Evolutionary conservation across 2,888 invertebrate genomes (phyloP), one percentile per base, ranked within the genome.

Genomic region (Nezara viridula): DNA sequence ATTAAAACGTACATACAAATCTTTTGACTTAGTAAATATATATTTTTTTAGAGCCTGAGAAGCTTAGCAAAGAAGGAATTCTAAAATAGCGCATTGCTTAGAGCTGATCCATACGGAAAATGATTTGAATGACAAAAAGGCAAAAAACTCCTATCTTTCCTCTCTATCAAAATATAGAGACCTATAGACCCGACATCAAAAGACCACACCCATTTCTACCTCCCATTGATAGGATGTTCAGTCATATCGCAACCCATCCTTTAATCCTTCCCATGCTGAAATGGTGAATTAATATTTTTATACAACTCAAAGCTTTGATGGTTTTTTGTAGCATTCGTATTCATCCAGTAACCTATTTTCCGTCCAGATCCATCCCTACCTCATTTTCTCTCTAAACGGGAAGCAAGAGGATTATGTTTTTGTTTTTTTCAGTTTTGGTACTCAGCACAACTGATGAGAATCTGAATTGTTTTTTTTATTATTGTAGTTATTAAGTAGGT

Each of bases 91-190:
- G 32, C 32, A 32, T 32, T 4, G 66, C 32, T 27, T 6, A 10
- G 60, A 14, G 24, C 60, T 32, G 66, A 32, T 16, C 27, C 32
- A 32, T 66, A 66, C 0, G 14, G 16, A 66, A 66, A 66, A 32
- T 32, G 27, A 81, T 81, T 44, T 81, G 44, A 81, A 81, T 81
- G 40, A 81, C 44, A 81, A 81, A 81, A 81, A 44, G 44, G 0
- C 32, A 6, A 6, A n/a, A 19, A 21, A 19, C 21, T 60, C 7
- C 4, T 60, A 66, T 66, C 66, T 66, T 7, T n/a, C 44, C 21
- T 14, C 44, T 4, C 81, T 0, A 24, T 19, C 44, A 44, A 44
- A n/a, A 5, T 44, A 44, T 44, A 81, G 21, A 44, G 44, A 40
- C 5, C 77, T 44, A 81, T 40, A 44, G 44, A 40, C 5, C 77